Conservation (phyloP, 2,113 vertebrate genomes). For the Neolamprologus brichardi region DNA sequence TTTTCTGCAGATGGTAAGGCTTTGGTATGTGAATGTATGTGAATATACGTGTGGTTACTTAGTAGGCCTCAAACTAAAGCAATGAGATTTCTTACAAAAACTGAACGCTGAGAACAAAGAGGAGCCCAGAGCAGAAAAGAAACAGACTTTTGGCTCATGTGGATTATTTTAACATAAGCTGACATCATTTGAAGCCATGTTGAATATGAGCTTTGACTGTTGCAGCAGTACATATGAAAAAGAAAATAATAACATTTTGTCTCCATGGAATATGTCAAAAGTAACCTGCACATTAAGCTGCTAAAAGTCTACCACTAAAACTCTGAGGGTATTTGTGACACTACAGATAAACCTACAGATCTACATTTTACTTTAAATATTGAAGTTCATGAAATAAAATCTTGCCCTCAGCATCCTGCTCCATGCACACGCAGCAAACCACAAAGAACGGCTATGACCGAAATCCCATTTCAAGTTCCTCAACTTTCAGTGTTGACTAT, state of each 20-base stretch:
- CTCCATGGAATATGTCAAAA: background rate
- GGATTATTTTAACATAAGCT: background rate
- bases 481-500: background rate
- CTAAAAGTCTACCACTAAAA: background rate
- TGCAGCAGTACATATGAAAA: background rate
- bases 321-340: background rate
- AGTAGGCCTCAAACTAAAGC: background rate
- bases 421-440: background rate
- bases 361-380: background rate
- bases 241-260: background rate
- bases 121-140: background rate
- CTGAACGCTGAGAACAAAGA: background rate
- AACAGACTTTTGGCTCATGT: background rate
- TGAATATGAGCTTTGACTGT: background rate
- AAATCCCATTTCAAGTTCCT: background rate
- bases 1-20: slow-evolving; percentile 56
- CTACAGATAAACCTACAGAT: background rate
- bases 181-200: background rate
- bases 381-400: background rate
- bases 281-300: background rate
- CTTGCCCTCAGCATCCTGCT: background rate
- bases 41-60: background rate
- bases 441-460: background rate
- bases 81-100: background rate
- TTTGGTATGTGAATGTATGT: background rate